Base-by-base conservation (phyloP, 2,888 invertebrate genomes). In the Latrodectus elegans region DNA sequence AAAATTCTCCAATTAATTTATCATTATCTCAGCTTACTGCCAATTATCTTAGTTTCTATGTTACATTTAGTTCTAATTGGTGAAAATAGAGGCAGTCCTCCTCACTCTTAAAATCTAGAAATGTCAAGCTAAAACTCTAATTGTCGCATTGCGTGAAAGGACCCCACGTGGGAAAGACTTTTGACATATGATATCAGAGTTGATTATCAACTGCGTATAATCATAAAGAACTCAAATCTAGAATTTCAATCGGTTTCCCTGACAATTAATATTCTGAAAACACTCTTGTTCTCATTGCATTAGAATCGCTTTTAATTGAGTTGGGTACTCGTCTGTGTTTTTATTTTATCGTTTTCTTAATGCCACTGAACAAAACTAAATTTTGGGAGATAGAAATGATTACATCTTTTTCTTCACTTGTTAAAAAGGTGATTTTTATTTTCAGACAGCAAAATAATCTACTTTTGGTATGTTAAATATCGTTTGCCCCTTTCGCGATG, bases 111-210 rank as follows among this genome's bases (percentile, higher is more conserved):
- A 60, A 60, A 60, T 60, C 60, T 60, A 12, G 60, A 60, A 60
- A 60, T n/a, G 60, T 60, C 60, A 60, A 38, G 0, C 60, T 60
- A n/a, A 60, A 22, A 22, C 65, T 76, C 38, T 76, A 65, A 76
- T 65, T 65, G 76, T 60, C 65, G 11, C n/a, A 76, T 76, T 51
- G 76, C 76, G 76, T 76, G 76, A 65, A 76, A n/a, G 49, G 65
- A 65, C 76, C 65, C 64, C 76, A 55, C 65, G n/a, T 12, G n/a
- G n/a, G n/a, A n/a, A 15, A 60, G 12, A 60, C 11, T n/a, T 38
- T 60, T 60, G 60, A 60, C 60, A n/a, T 60, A 60, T 11, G 60
- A 11, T 60, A 60, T 60, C 60, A 60, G 12, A 9, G 14, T 60
- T 60, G 38, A 15, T 60, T n/a, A 60, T 60, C 60, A 15, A 12